These are phyloP conservation scores for Helicoverpa armigera DNA, from an alignment of 1,140 invertebrate species.

Conservation along the genomic window DNA sequence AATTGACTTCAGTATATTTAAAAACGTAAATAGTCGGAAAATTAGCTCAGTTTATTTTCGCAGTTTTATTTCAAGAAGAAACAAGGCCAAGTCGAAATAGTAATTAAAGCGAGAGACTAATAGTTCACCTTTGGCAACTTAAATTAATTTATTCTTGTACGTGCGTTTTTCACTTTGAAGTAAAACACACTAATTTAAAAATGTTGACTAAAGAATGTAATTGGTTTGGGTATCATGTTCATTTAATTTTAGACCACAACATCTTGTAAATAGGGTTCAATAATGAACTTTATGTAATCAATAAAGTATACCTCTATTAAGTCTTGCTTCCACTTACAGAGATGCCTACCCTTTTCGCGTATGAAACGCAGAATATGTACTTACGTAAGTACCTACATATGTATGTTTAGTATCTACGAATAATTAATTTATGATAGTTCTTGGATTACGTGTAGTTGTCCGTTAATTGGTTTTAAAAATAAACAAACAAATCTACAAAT, in stretches of 20 bases:
- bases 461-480: too few species aligned
- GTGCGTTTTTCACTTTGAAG: constrained; percentile 2
- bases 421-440: too few species aligned
- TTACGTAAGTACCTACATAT: too few species aligned
- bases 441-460: too few species aligned
- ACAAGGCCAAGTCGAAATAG: constrained; percentile 5
- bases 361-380: too few species aligned
- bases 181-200: constrained; percentile 26
- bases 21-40: not conserved
- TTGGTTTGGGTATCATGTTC: not conserved
- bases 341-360: too few species aligned
- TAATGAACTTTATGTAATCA: not conserved
- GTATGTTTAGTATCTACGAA: too few species aligned
- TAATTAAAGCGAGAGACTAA: constrained; percentile 34
- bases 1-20: too few species aligned
- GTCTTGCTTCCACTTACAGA: too few species aligned
- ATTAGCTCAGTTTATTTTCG: not conserved
- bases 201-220: constrained; percentile 21
- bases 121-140: constrained; percentile 23
- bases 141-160: constrained; percentile 17
- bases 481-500: not conserved
- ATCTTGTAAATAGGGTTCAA: not conserved
- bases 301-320: not conserved
- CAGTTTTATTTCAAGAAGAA: not conserved
- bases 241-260: constrained; percentile 1